Conservation (phyloP, 2,888 invertebrate species). For the Chironomus riparius region DNA sequence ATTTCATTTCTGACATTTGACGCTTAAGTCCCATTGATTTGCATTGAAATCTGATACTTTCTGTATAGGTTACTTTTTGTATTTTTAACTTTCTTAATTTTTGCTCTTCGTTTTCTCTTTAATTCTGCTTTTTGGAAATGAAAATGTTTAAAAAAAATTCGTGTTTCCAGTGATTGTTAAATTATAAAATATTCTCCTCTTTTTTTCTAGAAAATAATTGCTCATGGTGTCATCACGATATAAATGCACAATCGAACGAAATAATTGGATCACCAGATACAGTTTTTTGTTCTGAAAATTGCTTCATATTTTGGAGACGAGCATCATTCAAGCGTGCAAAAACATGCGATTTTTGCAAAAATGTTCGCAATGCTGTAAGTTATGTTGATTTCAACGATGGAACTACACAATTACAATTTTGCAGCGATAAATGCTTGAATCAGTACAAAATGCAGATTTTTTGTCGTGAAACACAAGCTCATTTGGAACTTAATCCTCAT, state of each 20-base stretch:
- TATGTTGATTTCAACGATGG: conserved; percentile 90
- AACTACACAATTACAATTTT: conserved; percentile 82
- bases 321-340: conserved; percentile 86
- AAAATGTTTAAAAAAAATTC: not conserved
- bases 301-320: conserved; percentile 79
- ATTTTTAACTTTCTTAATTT: not conserved
- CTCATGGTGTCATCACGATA: conserved; percentile 65
- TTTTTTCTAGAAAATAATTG: conserved; percentile 49
- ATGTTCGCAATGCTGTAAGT: conserved; percentile 80
- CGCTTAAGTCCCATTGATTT: not conserved
- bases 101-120: not conserved
- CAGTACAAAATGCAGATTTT: conserved; percentile 97
- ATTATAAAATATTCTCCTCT: no score
- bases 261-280: conserved; percentile 44
- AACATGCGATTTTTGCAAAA: conserved; percentile 90
- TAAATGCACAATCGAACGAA: conserved; percentile 48
- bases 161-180: not conserved
- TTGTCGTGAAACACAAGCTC: conserved; percentile 86
- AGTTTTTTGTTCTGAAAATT: conserved; percentile 76
- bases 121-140: not conserved
- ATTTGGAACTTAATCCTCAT: conserved; percentile 76
- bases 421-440: conserved; percentile 85
- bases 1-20: conserved; percentile 5
- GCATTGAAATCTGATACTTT: not conserved
- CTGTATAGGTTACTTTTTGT: not conserved